Conservation (phyloP, 2,113 vertebrate genomes). For the Rhinopomastus cyanomelas region DNA sequence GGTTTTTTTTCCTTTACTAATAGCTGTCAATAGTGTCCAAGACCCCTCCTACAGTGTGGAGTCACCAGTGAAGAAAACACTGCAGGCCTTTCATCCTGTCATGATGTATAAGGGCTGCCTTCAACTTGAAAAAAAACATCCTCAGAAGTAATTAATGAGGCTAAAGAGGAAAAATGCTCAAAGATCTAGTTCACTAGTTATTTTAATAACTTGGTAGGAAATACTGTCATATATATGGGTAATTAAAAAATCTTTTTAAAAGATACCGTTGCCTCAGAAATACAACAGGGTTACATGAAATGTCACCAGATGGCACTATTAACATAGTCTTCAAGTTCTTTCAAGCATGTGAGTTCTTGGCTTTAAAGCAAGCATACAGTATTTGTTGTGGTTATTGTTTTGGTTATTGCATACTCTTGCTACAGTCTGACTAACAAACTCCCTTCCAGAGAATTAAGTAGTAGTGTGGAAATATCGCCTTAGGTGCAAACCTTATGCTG, state of each 20-base stretch:
- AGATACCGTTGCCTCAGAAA: not conserved
- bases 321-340: slow-evolving; percentile 16
- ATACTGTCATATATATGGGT: not conserved
- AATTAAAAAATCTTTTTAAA: not conserved
- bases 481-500: not conserved
- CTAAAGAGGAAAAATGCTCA: not conserved
- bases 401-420: not conserved
- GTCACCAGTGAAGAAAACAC: not conserved
- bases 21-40: not conserved
- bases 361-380: not conserved
- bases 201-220: not conserved
- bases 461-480: not conserved
- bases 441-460: not conserved
- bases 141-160: not conserved
- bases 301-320: slow-evolving; percentile 61
- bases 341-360: not conserved
- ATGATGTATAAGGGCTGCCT: not conserved
- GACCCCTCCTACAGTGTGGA: not conserved
- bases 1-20: too few relatives aligned
- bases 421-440: not conserved
- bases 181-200: not conserved
- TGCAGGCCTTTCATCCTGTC: not conserved
- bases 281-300: not conserved
- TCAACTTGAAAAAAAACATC: not conserved
- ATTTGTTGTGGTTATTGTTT: not conserved